Evolutionary conservation across 1,140 invertebrate genomes (phyloP).

Genomic region (Halesus radiatus): DNA sequence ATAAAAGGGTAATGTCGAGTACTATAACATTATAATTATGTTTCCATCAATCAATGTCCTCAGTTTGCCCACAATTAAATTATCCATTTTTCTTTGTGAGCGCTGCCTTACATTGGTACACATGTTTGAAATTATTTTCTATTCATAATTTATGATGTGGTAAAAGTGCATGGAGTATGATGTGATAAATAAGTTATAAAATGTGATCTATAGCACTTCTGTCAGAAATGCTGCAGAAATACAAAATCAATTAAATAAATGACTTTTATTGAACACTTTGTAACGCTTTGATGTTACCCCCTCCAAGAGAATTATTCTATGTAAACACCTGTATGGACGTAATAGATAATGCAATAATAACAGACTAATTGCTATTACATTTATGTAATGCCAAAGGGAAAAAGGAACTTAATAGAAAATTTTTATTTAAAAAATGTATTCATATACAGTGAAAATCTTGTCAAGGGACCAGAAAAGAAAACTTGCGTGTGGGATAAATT

Average conservation of each 20-base stretch:
- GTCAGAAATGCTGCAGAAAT: constrained; percentile 47
- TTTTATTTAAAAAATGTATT: too few species aligned
- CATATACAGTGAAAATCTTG: too few species aligned
- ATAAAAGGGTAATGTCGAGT: neutral
- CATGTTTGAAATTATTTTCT: constrained; percentile 1
- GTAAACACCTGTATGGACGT: too few species aligned
- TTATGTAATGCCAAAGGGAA: too few species aligned
- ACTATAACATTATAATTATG: constrained; percentile 18
- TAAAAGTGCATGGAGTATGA: constrained; percentile 52
- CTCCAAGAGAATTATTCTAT: too few species aligned
- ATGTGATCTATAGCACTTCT: constrained; percentile 55
- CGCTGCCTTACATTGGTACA: neutral
- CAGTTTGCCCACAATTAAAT: constrained; percentile 13
- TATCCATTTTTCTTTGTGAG: constrained; percentile 2
- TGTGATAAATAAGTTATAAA: constrained; percentile 56
- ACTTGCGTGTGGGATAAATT: too few species aligned
- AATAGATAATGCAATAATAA: too few species aligned
- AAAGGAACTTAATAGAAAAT: too few species aligned
- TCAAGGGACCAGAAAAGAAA: too few species aligned
- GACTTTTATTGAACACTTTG: constrained; percentile 30
- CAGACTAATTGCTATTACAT: too few species aligned
- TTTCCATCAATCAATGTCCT: neutral
- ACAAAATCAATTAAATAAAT: constrained; percentile 45
- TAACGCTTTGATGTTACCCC: too few species aligned
- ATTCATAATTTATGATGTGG: constrained; percentile 36